phyloP scores from a whole-genome alignment of 1,140 invertebrate species.

The Solenopsis fugax region DNA sequence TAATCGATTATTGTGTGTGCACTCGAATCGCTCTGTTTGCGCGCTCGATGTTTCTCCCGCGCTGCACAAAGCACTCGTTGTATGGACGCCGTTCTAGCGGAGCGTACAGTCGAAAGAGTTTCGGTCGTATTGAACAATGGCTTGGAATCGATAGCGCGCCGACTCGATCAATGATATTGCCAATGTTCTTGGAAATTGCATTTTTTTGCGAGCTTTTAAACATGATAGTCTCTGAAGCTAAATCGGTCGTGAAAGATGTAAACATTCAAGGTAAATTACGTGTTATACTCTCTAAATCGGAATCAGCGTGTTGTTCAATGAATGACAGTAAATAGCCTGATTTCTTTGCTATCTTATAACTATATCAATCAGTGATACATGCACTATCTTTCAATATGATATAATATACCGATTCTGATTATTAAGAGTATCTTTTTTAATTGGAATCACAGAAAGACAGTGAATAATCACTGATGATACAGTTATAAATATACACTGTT shows the following conservation, averaged over 20 bases:
- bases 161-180: constrained; percentile 21
- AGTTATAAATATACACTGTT: too few relatives aligned
- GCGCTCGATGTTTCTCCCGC: constrained; percentile 31
- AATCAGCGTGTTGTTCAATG: too few relatives aligned
- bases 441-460: too few relatives aligned
- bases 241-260: neutral
- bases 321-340: too few relatives aligned
- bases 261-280: neutral
- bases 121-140: constrained; percentile 45
- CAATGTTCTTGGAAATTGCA: constrained; percentile 9
- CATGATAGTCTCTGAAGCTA: neutral
- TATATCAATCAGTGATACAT: too few relatives aligned
- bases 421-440: too few relatives aligned
- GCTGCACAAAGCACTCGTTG: constrained; percentile 32
- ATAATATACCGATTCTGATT: too few relatives aligned
- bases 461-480: too few relatives aligned
- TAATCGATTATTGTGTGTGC: constrained; percentile 53
- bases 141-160: constrained; percentile 33
- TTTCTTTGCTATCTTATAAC: too few relatives aligned
- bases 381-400: too few relatives aligned
- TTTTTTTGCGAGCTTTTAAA: constrained; percentile 14
- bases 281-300: neutral
- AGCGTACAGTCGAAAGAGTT: neutral
- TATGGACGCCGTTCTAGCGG: constrained; percentile 16
- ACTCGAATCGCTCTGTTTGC: constrained; percentile 52